These are phyloP conservation scores for Drosophila parthenogenetica DNA, from an alignment of 2,888 invertebrate genomes.

Conservation along the genomic window DNA sequence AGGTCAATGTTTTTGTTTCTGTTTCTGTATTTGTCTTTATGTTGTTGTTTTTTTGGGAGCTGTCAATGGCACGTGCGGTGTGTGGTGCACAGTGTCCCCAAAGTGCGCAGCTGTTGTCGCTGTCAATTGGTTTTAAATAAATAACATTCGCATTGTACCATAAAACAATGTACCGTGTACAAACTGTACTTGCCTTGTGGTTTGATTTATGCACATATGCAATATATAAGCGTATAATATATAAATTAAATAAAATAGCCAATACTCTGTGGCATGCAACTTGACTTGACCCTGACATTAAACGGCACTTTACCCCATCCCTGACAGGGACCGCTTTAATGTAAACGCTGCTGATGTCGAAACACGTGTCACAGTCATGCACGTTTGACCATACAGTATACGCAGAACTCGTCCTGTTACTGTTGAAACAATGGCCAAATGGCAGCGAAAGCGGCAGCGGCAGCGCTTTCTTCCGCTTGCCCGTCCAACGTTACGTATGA, in stretches of 20 bases:
- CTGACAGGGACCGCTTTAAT: slow-evolving; percentile 29
- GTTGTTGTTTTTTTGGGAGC: slow-evolving; percentile 21
- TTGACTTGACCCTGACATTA: slow-evolving; percentile 74
- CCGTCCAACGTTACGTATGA: slow-evolving; percentile 62
- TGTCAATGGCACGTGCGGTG: slow-evolving; percentile 37
- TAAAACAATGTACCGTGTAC: slow-evolving; percentile 27
- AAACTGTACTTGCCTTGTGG: slow-evolving; percentile 26
- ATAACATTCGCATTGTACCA: slow-evolving; percentile 42
- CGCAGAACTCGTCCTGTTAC: slow-evolving; percentile 15
- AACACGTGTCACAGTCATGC: slow-evolving; percentile 60
- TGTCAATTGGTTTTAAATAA: slow-evolving; percentile 61
- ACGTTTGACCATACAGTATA: slow-evolving; percentile 67
- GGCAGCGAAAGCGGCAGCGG: background rate
- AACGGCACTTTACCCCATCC: slow-evolving; percentile 13
- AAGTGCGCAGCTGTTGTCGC: slow-evolving; percentile 59
- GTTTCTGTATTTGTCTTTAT: background rate
- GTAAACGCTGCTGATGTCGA: slow-evolving; percentile 20
- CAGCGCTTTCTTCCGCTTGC: slow-evolving; percentile 15
- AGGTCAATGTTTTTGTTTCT: slow-evolving; percentile 48
- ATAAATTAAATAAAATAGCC: slow-evolving; percentile 53
- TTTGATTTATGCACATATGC: slow-evolving; percentile 64
- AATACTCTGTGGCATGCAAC: slow-evolving; percentile 42
- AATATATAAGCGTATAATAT: slow-evolving; percentile 30
- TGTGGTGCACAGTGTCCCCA: slow-evolving; percentile 54
- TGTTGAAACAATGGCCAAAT: slow-evolving; percentile 55